Conservation (phyloP, 2,888 invertebrate genomes). For the Tuta absoluta region DNA sequence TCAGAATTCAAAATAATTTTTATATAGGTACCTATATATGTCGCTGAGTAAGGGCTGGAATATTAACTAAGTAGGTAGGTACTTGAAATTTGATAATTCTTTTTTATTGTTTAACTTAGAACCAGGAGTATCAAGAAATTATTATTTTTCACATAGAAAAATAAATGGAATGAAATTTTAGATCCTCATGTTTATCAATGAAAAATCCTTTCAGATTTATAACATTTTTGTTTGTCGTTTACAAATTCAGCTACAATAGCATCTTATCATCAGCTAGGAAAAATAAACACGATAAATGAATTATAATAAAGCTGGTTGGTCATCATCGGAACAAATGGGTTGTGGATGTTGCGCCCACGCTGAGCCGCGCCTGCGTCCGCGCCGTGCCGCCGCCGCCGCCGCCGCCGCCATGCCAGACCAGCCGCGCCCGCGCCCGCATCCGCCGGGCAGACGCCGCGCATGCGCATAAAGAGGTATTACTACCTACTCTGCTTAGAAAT, state of each 20-base stretch:
- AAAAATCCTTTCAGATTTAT: no score
- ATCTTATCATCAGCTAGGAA: background rate
- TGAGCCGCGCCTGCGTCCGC: slow-evolving; percentile 39
- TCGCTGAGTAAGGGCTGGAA: no score
- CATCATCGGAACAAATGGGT: slow-evolving; percentile 73
- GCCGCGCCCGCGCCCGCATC: slow-evolving; percentile 32
- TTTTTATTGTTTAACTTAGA: no score
- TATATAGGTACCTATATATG: no score
- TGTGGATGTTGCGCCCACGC: slow-evolving; percentile 70
- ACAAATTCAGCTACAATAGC: background rate
- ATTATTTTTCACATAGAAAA: no score
- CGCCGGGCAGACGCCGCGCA: slow-evolving; percentile 18
- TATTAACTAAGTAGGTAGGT: no score
- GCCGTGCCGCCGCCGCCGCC: slow-evolving; percentile 29
- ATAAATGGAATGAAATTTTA: no score
- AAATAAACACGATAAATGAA: slow-evolving; percentile 71
- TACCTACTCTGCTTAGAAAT: background rate
- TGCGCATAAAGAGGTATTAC: background rate
- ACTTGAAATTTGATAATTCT: no score
- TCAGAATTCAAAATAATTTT: no score
- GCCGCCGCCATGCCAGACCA: background rate
- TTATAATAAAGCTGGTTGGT: slow-evolving; percentile 73
- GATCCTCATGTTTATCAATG: no score
- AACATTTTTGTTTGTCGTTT: background rate
- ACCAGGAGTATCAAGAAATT: no score